phyloP scores from a whole-genome alignment of 2,797 vertebrate genomes.

The Tokudaia tokunoshimensis region DNA sequence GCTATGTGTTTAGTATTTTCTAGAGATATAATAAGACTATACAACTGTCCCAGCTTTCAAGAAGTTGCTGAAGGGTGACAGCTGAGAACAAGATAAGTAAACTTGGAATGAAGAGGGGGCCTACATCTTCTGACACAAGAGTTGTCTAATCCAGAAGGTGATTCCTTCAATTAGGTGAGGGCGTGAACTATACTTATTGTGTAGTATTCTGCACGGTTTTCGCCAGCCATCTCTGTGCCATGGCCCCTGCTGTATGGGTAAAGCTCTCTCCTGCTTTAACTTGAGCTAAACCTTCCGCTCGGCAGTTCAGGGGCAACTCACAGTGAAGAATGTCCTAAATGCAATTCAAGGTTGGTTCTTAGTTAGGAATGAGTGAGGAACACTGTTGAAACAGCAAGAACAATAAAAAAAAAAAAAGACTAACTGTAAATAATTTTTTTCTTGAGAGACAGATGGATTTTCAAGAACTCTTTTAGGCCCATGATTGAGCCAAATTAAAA shows the following conservation, averaged over 20 bases:
- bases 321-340: not conserved
- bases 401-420: constrained; percentile 38
- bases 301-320: not conserved
- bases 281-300: constrained; percentile 34
- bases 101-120: not conserved
- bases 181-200: not conserved
- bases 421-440: constrained; percentile 19
- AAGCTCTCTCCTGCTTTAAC: not conserved
- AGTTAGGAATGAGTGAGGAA: constrained; percentile 14
- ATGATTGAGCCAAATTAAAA: not conserved
- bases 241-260: not conserved
- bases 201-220: not conserved
- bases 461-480: not conserved
- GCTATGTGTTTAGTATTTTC: not conserved
- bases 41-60: not conserved
- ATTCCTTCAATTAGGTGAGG: not conserved
- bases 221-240: not conserved
- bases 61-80: not conserved
- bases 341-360: constrained; percentile 4
- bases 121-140: not conserved
- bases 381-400: constrained; percentile 2
- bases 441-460: not conserved
- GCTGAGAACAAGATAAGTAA: constrained; percentile 41
- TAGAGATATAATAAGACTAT: not conserved
- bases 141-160: not conserved